phyloP scores from a whole-genome alignment of 1,140 invertebrate species.

The Xylocopa sonorina region DNA sequence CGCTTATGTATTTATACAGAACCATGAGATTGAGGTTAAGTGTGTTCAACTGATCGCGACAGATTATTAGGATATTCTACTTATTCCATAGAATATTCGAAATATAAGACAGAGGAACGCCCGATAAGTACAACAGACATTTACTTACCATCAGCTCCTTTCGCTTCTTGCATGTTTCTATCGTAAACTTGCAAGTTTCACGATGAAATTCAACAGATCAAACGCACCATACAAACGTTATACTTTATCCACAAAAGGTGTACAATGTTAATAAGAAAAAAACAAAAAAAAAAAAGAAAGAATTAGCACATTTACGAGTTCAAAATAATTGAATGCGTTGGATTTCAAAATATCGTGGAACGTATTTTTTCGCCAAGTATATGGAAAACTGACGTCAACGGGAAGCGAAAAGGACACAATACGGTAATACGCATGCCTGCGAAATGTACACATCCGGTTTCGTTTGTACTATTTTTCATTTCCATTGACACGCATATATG shows the following conservation, averaged over 20 bases:
- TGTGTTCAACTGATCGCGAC: not conserved
- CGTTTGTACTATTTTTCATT: conserved; percentile 1
- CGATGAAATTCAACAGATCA: conserved; percentile 21
- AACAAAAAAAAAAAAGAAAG: too few species aligned
- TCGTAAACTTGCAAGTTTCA: conserved; percentile 23
- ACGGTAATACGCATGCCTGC: conserved; percentile 42
- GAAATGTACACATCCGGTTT: conserved; percentile 59
- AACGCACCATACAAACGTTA: conserved; percentile 2
- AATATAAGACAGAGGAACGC: too few species aligned
- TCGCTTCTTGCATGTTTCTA: conserved; percentile 65
- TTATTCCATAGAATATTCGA: too few species aligned
- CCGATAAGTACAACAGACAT: not conserved
- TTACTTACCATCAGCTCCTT: conserved; percentile 67
- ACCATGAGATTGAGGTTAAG: conserved; percentile 25
- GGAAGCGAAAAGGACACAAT: conserved; percentile 36
- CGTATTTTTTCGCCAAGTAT: conserved; percentile 8
- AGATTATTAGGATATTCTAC: too few species aligned
- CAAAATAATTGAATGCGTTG: conserved; percentile 2
- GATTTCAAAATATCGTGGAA: not conserved
- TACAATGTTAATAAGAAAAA: not conserved
- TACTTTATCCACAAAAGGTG: not conserved
- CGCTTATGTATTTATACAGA: not conserved
- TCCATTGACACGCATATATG: not conserved
- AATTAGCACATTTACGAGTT: not conserved
- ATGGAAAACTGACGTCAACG: conserved; percentile 37